Evolutionary conservation across 2,113 vertebrate species (phyloP).

Genomic region (Myotis davidii): DNA sequence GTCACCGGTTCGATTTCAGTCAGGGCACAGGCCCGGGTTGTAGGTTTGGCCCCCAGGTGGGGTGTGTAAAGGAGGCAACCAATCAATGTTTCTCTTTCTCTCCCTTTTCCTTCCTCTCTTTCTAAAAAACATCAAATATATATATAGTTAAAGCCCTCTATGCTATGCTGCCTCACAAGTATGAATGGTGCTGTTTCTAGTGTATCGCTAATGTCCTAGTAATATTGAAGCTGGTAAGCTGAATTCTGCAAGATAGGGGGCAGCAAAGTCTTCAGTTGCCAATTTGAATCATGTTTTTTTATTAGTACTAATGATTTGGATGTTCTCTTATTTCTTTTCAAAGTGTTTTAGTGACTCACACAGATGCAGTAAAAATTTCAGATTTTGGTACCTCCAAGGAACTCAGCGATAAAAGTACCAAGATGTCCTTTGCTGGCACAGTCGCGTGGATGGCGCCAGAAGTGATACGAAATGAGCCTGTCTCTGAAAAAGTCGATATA

Average conservation of each 20-base stretch:
- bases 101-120: too few relatives aligned
- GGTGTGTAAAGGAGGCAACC: too few relatives aligned
- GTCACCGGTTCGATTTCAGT: too few relatives aligned
- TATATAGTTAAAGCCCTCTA: background rate
- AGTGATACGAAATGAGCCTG: slow-evolving; percentile 97
- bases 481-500: slow-evolving; percentile 99
- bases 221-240: background rate
- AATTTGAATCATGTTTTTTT: background rate
- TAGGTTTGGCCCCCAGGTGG: too few relatives aligned
- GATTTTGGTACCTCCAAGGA: slow-evolving; percentile 99
- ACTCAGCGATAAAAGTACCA: slow-evolving; percentile 98
- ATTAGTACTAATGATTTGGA: slow-evolving; percentile 44
- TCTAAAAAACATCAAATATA: too few relatives aligned
- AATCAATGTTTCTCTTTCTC: too few relatives aligned
- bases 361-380: slow-evolving; percentile 97
- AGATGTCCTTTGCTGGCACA: slow-evolving; percentile 99
- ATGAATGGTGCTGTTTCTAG: background rate
- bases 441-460: slow-evolving; percentile 99
- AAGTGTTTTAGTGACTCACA: slow-evolving; percentile 97
- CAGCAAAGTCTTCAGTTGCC: background rate
- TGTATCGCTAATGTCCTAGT: background rate
- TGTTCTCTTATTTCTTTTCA: slow-evolving; percentile 56
- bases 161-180: background rate
- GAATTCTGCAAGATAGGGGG: background rate
- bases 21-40: too few relatives aligned